Base-by-base conservation (phyloP, 2,888 invertebrate species). In the Cheilosia soror region DNA sequence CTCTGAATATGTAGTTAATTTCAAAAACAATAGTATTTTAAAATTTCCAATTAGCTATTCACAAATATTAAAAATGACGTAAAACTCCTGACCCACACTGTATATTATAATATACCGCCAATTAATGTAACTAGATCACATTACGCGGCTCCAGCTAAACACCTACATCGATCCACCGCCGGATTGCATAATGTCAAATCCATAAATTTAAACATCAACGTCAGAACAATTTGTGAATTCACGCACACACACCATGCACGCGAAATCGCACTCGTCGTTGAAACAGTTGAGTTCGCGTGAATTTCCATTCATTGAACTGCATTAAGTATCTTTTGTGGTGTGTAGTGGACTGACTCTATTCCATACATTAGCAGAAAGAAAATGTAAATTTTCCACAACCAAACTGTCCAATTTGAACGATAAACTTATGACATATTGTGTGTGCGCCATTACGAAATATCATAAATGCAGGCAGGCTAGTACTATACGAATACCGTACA, bases 101-200 rank as follows among this genome's bases (percentile, higher is more conserved):
- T 47, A 69, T 53, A 2, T 33, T 5, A 0, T 3, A 53, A 68
- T 42, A 58, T 27, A 7, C 20, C 5, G 5, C 49, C 31, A 40
- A 5, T 78, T 27, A 63, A 49, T 63, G 71, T 31, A 71, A 57
- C 71, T 71, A 57, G 71, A 71, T 55, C 71, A 71, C 13, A 58
- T 33, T 57, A 25, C 33, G 29, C 31, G 47, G 47, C 51, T 40
- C 25, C 29, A 29, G 40, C 15, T 27, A n/a, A 33, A 44, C 63
- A 68, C 62, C 60, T 68, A 44, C 60, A 53, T 75, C 25, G 11
- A 49, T 60, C 65, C 60, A 9, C 11, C 47, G 15, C 57, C 20
- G 20, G 20, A 55, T 81, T 81, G 76, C 76, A 76, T 81, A 81
- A 81, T 69, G 62, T 69, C 42, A 51, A 47, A 47, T 55, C 53